Base-by-base conservation (phyloP, 2,888 invertebrate genomes). In the Drosophila nr. medialis region DNA sequence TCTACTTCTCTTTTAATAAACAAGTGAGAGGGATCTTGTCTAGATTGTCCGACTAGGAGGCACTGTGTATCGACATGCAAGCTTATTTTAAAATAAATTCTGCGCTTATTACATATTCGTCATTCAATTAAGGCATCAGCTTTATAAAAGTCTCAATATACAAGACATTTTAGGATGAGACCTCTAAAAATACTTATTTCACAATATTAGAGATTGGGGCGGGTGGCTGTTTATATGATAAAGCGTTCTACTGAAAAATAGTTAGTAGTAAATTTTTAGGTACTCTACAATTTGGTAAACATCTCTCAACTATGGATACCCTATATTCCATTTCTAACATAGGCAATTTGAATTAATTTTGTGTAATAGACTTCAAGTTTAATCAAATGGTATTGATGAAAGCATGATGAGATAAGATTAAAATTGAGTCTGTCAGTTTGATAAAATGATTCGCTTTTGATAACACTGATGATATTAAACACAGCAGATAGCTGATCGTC, bases 371-470 rank as follows among this genome's bases (percentile, higher is more conserved):
- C 11, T 7, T 29, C 11, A 18, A 27, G 24, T 15, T n/a, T 6
- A 21, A 36, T 34, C n/a, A 36, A 24, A 24, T 59, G 38, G 21
- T 69, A 18, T 34, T 38, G 24, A 15, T 7, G 24, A 2, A 27
- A 0, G 13, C 4, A 24, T 48, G 36, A 36, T 18, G 36, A 42
- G 29, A 13, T 55, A 42, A 32, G 15, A 62, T 21, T 6, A 3
- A 10, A 0, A n/a, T 38, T 45, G 15, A 32, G 7, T 45, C 21
- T 48, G 58, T 13, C 70, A 34, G 18, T 27, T 49, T 55, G 70
- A 71, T 66, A 32, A 50, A 50, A 54, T 54, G 36, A 58, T 27
- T 15, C 30, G 24, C 50, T 24, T 7, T n/a, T 8, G 27, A 15
- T n/a, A n/a, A n/a, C 4, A 15, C 4, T 30, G 4, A n/a, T 18